A percentile compares a stretch with the other conserved stretches of the same genome.
Evolutionary conservation across 2,797 vertebrate species (phyloP).

Genomic region (Tangara arthus): DNA sequence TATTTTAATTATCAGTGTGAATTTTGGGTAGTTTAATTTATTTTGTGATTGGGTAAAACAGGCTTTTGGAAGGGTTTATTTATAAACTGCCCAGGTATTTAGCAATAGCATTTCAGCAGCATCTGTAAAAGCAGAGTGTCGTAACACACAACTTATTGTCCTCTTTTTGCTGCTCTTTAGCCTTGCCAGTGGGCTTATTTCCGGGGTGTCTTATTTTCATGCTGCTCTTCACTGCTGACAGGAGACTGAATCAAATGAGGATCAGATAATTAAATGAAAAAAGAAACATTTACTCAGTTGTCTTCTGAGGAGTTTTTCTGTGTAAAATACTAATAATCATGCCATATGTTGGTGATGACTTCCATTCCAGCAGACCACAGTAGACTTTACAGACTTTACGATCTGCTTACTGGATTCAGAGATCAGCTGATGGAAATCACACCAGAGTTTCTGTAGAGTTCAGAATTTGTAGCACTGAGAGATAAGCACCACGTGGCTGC

Average conservation of each 20-base stretch:
- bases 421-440: neutral
- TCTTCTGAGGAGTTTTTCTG: slow-evolving; percentile 46
- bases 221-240: slow-evolving; percentile 70
- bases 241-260: slow-evolving; percentile 64
- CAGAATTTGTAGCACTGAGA: neutral
- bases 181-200: slow-evolving; percentile 40
- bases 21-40: slow-evolving; percentile 78
- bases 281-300: slow-evolving; percentile 64
- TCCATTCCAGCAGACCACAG: neutral
- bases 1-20: slow-evolving; percentile 81
- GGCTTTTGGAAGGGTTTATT: slow-evolving; percentile 71
- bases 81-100: slow-evolving; percentile 73
- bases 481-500: neutral
- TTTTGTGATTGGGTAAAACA: slow-evolving; percentile 73
- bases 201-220: slow-evolving; percentile 54
- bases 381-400: neutral
- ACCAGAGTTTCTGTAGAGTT: neutral
- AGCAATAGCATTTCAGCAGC: slow-evolving; percentile 66
- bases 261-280: slow-evolving; percentile 83
- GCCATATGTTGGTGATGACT: neutral
- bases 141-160: slow-evolving; percentile 7
- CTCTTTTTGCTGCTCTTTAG: slow-evolving; percentile 48
- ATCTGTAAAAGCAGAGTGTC: slow-evolving; percentile 62
- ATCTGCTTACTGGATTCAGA: neutral
- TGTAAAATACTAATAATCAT: neutral